A percentile compares a stretch with the other conserved stretches of the same genome.
Conservation (phyloP, 2,888 invertebrate genomes). For the Cartodere bifasciata region DNA sequence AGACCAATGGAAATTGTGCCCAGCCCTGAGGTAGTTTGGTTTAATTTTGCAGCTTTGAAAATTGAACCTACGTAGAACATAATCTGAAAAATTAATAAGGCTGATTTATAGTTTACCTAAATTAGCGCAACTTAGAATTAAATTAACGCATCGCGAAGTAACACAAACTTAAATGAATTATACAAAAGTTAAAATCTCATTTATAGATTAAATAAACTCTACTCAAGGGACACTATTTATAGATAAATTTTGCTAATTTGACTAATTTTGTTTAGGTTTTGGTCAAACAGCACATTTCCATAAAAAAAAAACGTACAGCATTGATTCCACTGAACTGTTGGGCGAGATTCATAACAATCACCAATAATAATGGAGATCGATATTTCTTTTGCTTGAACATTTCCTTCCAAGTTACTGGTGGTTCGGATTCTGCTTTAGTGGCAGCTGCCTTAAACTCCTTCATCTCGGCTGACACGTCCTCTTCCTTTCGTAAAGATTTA, state of each 20-base stretch:
- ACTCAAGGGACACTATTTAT: no score
- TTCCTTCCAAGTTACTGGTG: slow-evolving; percentile 57
- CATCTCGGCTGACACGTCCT: slow-evolving; percentile 72
- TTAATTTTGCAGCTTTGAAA: slow-evolving; percentile 57
- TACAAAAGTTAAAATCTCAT: no score
- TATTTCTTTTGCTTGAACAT: slow-evolving; percentile 56
- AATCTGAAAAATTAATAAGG: slow-evolving; percentile 42
- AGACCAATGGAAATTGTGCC: slow-evolving; percentile 77
- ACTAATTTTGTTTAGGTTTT: no score
- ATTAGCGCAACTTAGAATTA: no score
- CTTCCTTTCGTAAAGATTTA: slow-evolving; percentile 63
- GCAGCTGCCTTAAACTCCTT: slow-evolving; percentile 58
- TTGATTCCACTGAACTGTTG: slow-evolving; percentile 87
- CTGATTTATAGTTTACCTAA: no score
- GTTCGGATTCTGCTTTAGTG: slow-evolving; percentile 41
- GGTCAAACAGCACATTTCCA: no score
- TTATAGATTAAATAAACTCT: no score
- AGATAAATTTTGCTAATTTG: no score
- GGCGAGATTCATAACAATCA: slow-evolving; percentile 71
- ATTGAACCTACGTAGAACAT: slow-evolving; percentile 77
- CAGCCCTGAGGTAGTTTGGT: slow-evolving; percentile 48
- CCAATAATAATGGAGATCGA: slow-evolving; percentile 66
- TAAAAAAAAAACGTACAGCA: slow-evolving; percentile 51
- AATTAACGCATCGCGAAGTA: no score
- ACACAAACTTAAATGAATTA: no score